Evolutionary conservation across 1,140 invertebrate species (phyloP).

Genomic region (Cephus cinctus): DNA sequence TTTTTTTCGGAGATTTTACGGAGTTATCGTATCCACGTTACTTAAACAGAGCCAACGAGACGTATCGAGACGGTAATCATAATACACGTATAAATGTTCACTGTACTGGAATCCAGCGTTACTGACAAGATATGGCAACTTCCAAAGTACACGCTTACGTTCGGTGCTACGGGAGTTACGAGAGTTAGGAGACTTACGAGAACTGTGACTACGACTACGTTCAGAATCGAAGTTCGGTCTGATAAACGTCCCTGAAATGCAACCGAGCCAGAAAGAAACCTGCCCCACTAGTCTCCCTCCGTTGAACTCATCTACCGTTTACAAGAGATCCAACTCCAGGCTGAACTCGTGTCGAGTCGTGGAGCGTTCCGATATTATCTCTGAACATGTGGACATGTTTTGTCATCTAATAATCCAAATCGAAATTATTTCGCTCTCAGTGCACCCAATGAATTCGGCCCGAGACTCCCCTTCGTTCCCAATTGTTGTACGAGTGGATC

Average conservation of each 20-base stretch:
- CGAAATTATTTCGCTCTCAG: slow-evolving; percentile 37
- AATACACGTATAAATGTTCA: slow-evolving; percentile 46
- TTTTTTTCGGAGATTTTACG: too few species aligned
- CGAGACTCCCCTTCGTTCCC: too few species aligned
- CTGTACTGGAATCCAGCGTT: slow-evolving; percentile 41
- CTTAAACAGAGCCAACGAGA: slow-evolving; percentile 34
- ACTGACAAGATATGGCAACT: slow-evolving; percentile 39
- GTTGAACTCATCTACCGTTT: slow-evolving; percentile 30
- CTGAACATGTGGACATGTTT: slow-evolving; percentile 35
- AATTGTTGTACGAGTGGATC: too few species aligned
- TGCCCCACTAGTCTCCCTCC: slow-evolving; percentile 30
- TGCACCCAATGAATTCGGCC: slow-evolving; percentile 10
- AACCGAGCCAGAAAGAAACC: slow-evolving; percentile 23
- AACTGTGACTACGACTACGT: slow-evolving; percentile 14
- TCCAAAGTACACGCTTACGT: too few species aligned
- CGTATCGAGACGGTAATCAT: slow-evolving; percentile 43
- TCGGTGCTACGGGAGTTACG: too few species aligned
- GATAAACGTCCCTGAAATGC: slow-evolving; percentile 19
- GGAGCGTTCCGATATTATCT: slow-evolving; percentile 41
- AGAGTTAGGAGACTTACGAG: too few species aligned
- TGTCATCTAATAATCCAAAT: slow-evolving; percentile 43
- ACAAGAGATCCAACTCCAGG: slow-evolving; percentile 26
- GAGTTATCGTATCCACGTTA: too few species aligned
- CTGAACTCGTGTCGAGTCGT: too few species aligned
- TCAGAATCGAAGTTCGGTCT: slow-evolving; percentile 24